Evolutionary conservation across 1,140 invertebrate species (phyloP), one percentile per base, ranked within the genome.

Genomic region (Conopomorpha cramerella): DNA sequence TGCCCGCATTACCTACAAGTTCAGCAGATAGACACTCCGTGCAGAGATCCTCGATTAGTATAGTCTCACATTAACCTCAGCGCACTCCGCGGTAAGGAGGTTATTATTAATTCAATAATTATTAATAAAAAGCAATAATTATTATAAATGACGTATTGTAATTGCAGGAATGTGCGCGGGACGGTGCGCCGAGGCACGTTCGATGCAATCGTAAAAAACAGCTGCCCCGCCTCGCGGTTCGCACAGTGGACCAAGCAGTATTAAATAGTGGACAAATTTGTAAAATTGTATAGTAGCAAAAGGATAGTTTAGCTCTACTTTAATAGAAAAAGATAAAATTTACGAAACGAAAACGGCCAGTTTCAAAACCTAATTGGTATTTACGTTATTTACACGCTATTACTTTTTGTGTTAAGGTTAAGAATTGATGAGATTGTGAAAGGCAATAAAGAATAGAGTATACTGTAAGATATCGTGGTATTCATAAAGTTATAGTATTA

Each of bases 191-290:
- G 30, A 31, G 32, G 45, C 52, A 50, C 52, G 52, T 47, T 54
- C 45, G 53, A 59, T 59, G 31, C 47, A 52, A 59, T 59, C 56
- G 47, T 54, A 54, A 59, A 55, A 41, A 50, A 52, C 33, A 27
- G 38, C 34, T n/a, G n/a, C n/a, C n/a, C 10, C 30, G 41, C 46
- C 38, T 43, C 55, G 50, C 55, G 51, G 34, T 14, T 27, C 17
- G 6, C 16, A 16, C 30, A 29, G 10, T 18, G 23, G 38, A 16
- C 32, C 29, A 13, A 15, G 27, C 31, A 34, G 30, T 25, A 17
- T 37, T 27, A 1, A 4, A 29, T 7, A 7, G 28, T 4, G 13
- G 4, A 29, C 10, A 29, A 29, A 13, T 29, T 29, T 13, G 11
- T 13, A 23, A 23, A 4, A 23, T 23, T 23, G 10, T 23, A 23